Evolutionary conservation across 2,113 vertebrate species (phyloP).

Genomic region (Phaetusa simplex): DNA sequence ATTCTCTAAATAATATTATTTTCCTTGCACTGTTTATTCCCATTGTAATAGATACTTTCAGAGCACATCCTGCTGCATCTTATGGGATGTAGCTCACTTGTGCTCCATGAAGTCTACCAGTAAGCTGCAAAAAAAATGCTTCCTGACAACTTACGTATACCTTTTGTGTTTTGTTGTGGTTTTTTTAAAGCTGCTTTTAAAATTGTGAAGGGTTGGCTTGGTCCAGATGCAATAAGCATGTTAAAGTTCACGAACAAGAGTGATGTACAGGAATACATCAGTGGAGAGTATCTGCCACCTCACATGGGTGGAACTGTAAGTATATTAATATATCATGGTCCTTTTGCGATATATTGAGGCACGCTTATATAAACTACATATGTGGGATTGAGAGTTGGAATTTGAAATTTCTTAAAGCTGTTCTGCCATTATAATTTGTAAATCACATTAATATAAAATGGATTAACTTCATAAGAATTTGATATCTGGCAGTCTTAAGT

Average conservation of each 20-base stretch:
- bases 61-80: background rate
- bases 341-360: background rate
- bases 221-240: slow-evolving; percentile 91
- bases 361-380: background rate
- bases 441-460: background rate
- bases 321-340: background rate
- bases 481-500: background rate
- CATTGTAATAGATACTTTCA: background rate
- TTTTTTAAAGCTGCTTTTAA: slow-evolving; percentile 89
- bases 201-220: slow-evolving; percentile 94
- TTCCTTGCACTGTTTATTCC: background rate
- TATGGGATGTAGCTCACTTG: background rate
- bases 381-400: background rate
- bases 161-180: background rate
- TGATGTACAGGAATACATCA: slow-evolving; percentile 88
- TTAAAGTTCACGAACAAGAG: slow-evolving; percentile 88
- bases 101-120: background rate
- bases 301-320: slow-evolving; percentile 96
- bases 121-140: background rate
- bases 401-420: background rate
- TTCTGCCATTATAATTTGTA: background rate
- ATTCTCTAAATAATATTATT: background rate
- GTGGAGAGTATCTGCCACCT: slow-evolving; percentile 85
- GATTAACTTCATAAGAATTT: background rate
- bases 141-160: background rate